A percentile compares a stretch with the other conserved stretches of the same genome.
phyloP scores from a whole-genome alignment of 2,113 vertebrate genomes.

The Scolopax mira region DNA sequence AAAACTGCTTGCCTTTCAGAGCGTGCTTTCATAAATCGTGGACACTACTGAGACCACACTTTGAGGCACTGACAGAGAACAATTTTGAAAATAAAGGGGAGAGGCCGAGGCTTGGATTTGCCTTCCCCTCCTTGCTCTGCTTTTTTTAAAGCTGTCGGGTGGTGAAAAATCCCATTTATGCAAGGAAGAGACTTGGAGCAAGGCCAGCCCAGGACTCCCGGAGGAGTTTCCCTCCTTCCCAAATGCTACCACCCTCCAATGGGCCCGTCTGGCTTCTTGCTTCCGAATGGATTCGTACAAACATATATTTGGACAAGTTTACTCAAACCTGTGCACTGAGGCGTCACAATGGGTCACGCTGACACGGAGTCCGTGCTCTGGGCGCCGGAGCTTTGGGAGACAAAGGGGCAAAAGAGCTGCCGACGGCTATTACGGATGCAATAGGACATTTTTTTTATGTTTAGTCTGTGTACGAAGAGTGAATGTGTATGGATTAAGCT shows the following conservation, averaged over 20 bases:
- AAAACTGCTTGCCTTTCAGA: neutral
- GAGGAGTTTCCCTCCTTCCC: neutral
- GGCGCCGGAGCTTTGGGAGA: neutral
- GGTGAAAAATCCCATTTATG: neutral
- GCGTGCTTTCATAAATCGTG: neutral
- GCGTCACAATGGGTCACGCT: fast-evolving
- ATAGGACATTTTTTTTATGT: neutral
- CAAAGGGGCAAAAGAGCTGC: neutral
- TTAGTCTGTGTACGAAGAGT: neutral
- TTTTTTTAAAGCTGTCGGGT: neutral
- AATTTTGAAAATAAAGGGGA: neutral
- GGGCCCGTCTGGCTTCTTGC: neutral
- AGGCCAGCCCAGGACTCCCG: neutral
- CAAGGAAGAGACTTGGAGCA: neutral
- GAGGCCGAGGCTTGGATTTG: neutral
- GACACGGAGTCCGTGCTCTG: neutral
- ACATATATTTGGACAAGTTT: neutral
- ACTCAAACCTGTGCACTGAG: neutral
- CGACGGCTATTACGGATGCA: neutral
- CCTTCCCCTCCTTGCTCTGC: conserved; percentile 29
- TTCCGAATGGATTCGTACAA: neutral
- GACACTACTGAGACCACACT: neutral
- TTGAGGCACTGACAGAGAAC: neutral
- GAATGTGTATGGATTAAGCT: neutral
- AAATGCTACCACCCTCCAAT: fast-evolving